phyloP scores from a whole-genome alignment of 2,888 invertebrate species.

The Megastigmus dorsalis region DNA sequence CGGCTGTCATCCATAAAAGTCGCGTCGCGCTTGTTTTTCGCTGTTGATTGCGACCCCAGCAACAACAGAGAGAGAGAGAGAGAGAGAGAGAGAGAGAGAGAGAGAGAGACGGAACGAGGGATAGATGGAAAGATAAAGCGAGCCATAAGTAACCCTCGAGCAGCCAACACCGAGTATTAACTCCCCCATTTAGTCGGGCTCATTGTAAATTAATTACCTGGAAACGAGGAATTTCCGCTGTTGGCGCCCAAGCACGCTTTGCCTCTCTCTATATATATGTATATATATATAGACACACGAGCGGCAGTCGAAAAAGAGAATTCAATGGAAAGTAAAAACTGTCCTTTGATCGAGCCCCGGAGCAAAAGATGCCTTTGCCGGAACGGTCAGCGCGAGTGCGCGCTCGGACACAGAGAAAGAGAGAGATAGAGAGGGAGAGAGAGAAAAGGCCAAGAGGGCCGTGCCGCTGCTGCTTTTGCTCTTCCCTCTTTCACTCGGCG shows the following conservation, averaged over 20 bases:
- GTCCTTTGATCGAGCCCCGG: slow-evolving; percentile 67
- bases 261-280: too few relatives aligned
- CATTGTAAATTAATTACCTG: slow-evolving; percentile 75
- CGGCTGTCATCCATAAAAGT: background rate
- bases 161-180: slow-evolving; percentile 58
- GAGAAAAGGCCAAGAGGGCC: slow-evolving; percentile 4
- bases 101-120: too few relatives aligned
- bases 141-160: slow-evolving; percentile 69
- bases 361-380: slow-evolving; percentile 32
- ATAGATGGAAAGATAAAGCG: slow-evolving; percentile 57
- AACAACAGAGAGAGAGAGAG: slow-evolving; percentile 55
- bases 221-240: slow-evolving; percentile 74
- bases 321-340: slow-evolving; percentile 70
- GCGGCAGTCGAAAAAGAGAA: slow-evolving; percentile 52
- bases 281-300: too few relatives aligned
- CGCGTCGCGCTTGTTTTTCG: slow-evolving; percentile 36
- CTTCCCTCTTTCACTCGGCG: background rate
- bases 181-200: slow-evolving; percentile 68
- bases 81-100: too few relatives aligned
- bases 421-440: too few relatives aligned
- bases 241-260: slow-evolving; percentile 59
- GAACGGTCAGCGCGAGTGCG: background rate
- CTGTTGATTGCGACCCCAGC: slow-evolving; percentile 50
- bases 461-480: slow-evolving; percentile 17
- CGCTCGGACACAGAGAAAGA: too few relatives aligned